Conservation (phyloP, 2,888 invertebrate species). For the Eucriotettix oculatus region DNA sequence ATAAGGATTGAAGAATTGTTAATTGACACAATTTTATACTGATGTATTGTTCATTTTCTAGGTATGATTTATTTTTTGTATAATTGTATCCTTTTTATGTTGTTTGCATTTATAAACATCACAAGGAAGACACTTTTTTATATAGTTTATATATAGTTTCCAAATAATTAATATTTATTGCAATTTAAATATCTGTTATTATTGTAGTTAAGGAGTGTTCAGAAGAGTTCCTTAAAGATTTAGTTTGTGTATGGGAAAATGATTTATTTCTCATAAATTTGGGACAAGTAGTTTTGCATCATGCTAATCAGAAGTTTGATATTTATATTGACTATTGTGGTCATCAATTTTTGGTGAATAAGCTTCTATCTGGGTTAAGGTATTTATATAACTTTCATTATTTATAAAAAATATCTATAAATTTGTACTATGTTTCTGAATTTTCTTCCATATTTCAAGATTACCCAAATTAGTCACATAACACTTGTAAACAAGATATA, state of each 20-base stretch:
- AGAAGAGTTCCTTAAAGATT: background rate
- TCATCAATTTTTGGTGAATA: background rate
- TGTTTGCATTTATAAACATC: too few relatives aligned
- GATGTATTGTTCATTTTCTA: too few relatives aligned
- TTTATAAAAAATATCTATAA: background rate
- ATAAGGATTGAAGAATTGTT: too few relatives aligned
- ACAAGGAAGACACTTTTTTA: too few relatives aligned
- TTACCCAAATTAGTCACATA: too few relatives aligned
- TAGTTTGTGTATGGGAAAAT: background rate
- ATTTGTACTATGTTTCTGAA: too few relatives aligned
- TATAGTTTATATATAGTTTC: too few relatives aligned
- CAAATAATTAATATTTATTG: background rate
- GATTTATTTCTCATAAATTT: background rate
- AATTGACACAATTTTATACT: too few relatives aligned
- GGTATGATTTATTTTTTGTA: too few relatives aligned
- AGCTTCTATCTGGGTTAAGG: background rate
- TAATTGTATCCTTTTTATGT: too few relatives aligned
- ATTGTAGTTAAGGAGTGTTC: slow-evolving; percentile 1
- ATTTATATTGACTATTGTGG: background rate
- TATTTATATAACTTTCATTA: background rate
- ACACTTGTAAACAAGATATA: too few relatives aligned
- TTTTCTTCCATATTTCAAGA: too few relatives aligned
- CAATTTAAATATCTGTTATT: background rate
- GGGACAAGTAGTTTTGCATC: background rate
- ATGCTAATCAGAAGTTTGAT: background rate